Evolutionary conservation across 1,140 invertebrate genomes (phyloP).

Genomic region (Asbolus verrucosus): DNA sequence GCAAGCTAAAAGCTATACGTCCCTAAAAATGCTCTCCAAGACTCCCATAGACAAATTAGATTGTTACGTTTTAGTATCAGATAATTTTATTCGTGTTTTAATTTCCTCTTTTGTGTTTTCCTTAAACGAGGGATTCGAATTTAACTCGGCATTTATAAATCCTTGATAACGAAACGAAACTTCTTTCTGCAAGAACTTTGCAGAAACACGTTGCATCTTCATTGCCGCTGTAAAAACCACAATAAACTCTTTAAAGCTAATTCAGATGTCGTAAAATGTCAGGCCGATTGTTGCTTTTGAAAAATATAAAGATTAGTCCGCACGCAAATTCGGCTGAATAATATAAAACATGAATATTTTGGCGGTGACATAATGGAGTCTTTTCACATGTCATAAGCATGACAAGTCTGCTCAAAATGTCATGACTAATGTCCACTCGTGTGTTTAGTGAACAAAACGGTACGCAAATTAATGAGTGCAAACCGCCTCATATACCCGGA

Average conservation of each 20-base stretch:
- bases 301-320: background rate
- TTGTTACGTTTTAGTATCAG: conserved; percentile 34
- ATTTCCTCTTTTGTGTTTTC: conserved; percentile 29
- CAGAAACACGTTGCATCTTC: conserved; percentile 25
- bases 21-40: conserved; percentile 19
- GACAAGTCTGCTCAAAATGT: conserved; percentile 33
- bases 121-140: conserved; percentile 26
- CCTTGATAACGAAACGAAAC: conserved; percentile 16
- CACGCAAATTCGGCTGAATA: too few relatives aligned
- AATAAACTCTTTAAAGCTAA: too few relatives aligned
- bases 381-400: conserved; percentile 19
- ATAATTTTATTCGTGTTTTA: conserved; percentile 35
- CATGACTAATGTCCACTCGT: conserved; percentile 47
- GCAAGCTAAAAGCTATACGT: conserved; percentile 30
- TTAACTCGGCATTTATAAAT: conserved; percentile 3
- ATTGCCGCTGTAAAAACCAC: too few relatives aligned
- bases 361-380: conserved; percentile 16
- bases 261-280: too few relatives aligned
- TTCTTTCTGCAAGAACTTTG: too few relatives aligned
- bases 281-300: too few relatives aligned
- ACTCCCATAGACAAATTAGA: conserved; percentile 36
- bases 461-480: background rate
- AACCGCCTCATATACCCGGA: background rate
- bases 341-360: conserved; percentile 4
- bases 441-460: conserved; percentile 40